Conservation (phyloP, 2,797 vertebrate species). For the Neosilurus hyrtlii region DNA sequence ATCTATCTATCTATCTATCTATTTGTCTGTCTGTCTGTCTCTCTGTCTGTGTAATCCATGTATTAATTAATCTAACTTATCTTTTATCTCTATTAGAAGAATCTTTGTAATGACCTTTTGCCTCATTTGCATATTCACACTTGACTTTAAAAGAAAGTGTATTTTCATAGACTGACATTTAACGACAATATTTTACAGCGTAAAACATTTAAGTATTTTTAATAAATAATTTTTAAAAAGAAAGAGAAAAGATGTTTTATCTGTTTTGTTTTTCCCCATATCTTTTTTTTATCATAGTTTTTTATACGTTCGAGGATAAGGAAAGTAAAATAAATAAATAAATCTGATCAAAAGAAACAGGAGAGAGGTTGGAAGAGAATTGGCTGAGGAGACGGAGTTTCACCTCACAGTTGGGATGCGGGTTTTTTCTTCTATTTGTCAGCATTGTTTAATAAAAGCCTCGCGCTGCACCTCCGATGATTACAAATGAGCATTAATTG, state of each 20-base stretch:
- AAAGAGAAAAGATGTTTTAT: too few species aligned
- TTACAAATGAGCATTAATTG: conserved; percentile 71
- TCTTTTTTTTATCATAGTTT: background rate
- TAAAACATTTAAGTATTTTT: too few species aligned
- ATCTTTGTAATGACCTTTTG: background rate
- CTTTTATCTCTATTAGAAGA: background rate
- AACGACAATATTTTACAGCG: too few species aligned
- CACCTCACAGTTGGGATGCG: conserved; percentile 55
- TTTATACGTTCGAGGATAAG: background rate
- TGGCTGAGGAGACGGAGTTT: background rate
- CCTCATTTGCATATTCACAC: background rate
- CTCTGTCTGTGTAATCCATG: background rate
- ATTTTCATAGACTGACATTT: background rate
- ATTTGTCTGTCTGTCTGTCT: background rate
- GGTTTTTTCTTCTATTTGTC: conserved; percentile 50
- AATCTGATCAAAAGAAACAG: background rate
- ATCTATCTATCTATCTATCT: too few species aligned
- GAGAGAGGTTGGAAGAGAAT: background rate
- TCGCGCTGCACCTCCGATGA: conserved; percentile 62
- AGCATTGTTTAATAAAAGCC: conserved; percentile 54
- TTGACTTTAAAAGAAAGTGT: too few species aligned
- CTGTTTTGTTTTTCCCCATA: background rate
- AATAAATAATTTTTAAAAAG: too few species aligned
- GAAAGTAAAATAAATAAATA: background rate
- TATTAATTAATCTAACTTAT: too few species aligned